A percentile compares a stretch with the other conserved stretches of the same genome.
phyloP scores from a whole-genome alignment of 2,113 vertebrate species.

The Nesogale talazaci region DNA sequence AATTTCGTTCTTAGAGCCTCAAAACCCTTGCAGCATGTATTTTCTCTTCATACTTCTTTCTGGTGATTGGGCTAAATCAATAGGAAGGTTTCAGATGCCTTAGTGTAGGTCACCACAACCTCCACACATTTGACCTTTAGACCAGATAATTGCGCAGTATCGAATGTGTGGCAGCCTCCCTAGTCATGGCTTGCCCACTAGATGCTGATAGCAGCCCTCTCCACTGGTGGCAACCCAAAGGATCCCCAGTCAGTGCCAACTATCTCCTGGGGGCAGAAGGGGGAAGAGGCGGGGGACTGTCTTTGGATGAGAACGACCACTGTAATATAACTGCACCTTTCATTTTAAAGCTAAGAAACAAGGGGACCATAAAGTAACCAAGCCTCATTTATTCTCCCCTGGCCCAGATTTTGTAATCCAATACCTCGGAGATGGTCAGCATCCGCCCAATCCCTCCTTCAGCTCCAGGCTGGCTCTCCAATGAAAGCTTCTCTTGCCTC shows the following conservation, averaged over 20 bases:
- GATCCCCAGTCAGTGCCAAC: too few species aligned
- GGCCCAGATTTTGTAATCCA: neutral
- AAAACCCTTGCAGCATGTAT: neutral
- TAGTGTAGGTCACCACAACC: fast-evolving
- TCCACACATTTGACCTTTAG: neutral
- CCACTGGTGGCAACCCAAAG: neutral
- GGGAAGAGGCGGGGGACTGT: too few species aligned
- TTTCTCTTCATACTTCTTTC: neutral
- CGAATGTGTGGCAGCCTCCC: too few species aligned
- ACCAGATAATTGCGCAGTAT: neutral
- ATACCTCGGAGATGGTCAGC: fast-evolving
- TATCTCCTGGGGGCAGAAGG: neutral
- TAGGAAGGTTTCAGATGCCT: neutral
- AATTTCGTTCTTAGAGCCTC: neutral
- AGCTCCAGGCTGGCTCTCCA: neutral
- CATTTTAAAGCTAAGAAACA: neutral
- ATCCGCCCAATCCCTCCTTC: neutral
- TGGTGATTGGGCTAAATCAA: neutral
- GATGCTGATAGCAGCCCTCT: neutral
- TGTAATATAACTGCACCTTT: neutral
- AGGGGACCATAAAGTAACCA: neutral
- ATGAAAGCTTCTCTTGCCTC: neutral
- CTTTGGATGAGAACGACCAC: neutral
- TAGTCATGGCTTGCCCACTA: too few species aligned
- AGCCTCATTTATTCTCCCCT: neutral